phyloP scores from a whole-genome alignment of 2,797 vertebrate species.

The Lophius americanus region DNA sequence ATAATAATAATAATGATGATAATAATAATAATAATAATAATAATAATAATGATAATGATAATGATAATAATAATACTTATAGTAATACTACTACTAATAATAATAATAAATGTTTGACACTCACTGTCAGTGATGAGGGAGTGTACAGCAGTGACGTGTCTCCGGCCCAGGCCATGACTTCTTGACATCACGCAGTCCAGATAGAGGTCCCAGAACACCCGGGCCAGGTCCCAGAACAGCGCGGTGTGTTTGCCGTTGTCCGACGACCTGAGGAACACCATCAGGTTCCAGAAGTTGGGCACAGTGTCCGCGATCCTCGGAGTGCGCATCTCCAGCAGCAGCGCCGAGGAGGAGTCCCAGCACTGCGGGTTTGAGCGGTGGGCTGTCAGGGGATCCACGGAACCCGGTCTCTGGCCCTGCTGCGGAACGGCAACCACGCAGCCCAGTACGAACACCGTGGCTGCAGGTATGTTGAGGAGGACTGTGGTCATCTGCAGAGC shows the following conservation, averaged over 20 bases:
- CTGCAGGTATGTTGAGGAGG: slow-evolving; percentile 70
- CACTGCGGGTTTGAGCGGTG: slow-evolving; percentile 87
- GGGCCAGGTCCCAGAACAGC: slow-evolving; percentile 95
- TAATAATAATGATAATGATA: not conserved
- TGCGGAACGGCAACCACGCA: slow-evolving; percentile 72
- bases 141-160: slow-evolving; percentile 67
- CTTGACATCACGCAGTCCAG: slow-evolving; percentile 92
- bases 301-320: slow-evolving; percentile 91
- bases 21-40: not conserved
- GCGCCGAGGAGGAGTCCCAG: slow-evolving; percentile 90
- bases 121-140: slow-evolving; percentile 81
- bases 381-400: slow-evolving; percentile 85
- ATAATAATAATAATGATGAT: not conserved
- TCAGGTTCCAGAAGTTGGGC: slow-evolving; percentile 93
- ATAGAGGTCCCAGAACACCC: slow-evolving; percentile 95
- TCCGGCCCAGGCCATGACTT: slow-evolving; percentile 92
- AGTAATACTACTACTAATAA: not conserved
- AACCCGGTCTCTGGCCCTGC: slow-evolving; percentile 77
- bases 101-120: slow-evolving; percentile 13
- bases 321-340: slow-evolving; percentile 90
- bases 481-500: slow-evolving; percentile 71
- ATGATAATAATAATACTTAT: not conserved
- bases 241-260: slow-evolving; percentile 88
- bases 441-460: slow-evolving; percentile 80
- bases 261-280: slow-evolving; percentile 91